A percentile compares a stretch with the other conserved stretches of the same genome.
Conservation (phyloP, 2,797 vertebrate genomes). For the Austrolebias charrua region DNA sequence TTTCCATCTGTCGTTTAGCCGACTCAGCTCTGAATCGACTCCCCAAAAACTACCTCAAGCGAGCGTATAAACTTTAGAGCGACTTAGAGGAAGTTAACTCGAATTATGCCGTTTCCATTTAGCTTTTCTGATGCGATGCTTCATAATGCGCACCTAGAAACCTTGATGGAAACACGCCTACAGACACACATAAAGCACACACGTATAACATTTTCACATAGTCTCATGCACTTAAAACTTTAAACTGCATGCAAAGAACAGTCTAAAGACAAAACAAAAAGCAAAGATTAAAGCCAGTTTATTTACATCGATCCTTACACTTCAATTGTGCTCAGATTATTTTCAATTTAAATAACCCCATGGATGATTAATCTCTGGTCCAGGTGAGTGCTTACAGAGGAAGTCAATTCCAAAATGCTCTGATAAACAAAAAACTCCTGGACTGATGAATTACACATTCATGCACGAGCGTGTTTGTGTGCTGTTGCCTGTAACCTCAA, state of each 20-base stretch:
- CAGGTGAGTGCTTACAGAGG: not conserved
- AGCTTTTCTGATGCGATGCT: too few species aligned
- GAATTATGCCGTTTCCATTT: too few species aligned
- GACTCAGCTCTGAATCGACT: too few species aligned
- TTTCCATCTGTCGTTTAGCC: too few species aligned
- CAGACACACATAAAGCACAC: not conserved
- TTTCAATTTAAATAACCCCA: constrained; percentile 3
- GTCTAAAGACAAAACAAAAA: not conserved
- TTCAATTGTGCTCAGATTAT: not conserved
- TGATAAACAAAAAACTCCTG: constrained; percentile 5
- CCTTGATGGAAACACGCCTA: too few species aligned
- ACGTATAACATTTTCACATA: not conserved
- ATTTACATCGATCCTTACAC: not conserved
- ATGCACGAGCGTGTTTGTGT: constrained; percentile 8
- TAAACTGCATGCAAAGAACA: constrained; percentile 8
- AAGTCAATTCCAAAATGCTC: not conserved
- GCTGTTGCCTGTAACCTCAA: constrained; percentile 32
- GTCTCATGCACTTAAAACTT: not conserved
- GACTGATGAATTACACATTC: constrained; percentile 13
- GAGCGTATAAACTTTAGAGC: too few species aligned
- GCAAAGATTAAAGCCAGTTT: not conserved
- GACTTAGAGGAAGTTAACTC: too few species aligned
- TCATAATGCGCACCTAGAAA: too few species aligned
- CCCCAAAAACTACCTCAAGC: too few species aligned
- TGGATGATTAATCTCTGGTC: not conserved